Evolutionary conservation across 2,888 invertebrate genomes (phyloP).

Genomic region (Mesoligia furuncula): DNA sequence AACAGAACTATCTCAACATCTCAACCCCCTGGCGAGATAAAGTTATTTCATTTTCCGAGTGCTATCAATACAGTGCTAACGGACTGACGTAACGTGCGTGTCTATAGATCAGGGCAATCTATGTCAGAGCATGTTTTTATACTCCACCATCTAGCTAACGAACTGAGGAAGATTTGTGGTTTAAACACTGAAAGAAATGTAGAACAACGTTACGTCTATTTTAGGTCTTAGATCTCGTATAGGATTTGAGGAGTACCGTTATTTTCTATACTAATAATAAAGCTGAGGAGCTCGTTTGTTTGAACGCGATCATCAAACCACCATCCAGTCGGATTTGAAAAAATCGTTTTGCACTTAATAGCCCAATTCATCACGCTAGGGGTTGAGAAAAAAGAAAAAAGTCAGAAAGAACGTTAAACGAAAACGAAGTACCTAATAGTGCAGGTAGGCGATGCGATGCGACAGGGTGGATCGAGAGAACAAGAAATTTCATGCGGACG

Average conservation of each 20-base stretch:
- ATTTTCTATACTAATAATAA: not conserved
- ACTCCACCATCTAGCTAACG: conserved; percentile 34
- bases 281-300: not conserved
- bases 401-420: not conserved
- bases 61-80: conserved; percentile 49
- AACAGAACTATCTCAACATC: conserved; percentile 25
- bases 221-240: conserved; percentile 5
- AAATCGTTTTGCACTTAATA: no score
- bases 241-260: conserved; percentile 20
- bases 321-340: not conserved
- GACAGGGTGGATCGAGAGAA: not conserved
- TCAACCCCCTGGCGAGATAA: conserved; percentile 48
- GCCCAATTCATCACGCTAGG: no score
- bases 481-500: not conserved
- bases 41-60: conserved; percentile 55
- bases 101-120: conserved; percentile 48
- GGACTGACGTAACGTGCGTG: conserved; percentile 60
- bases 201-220: conserved; percentile 27
- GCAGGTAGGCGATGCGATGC: not conserved
- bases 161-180: conserved; percentile 56
- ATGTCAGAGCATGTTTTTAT: conserved; percentile 46
- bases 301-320: not conserved
- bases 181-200: conserved; percentile 39
- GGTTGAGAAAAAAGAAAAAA: no score
- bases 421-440: not conserved